Evolutionary conservation across 2,888 invertebrate species (phyloP).

Genomic region (Eupithecia dodoneata): DNA sequence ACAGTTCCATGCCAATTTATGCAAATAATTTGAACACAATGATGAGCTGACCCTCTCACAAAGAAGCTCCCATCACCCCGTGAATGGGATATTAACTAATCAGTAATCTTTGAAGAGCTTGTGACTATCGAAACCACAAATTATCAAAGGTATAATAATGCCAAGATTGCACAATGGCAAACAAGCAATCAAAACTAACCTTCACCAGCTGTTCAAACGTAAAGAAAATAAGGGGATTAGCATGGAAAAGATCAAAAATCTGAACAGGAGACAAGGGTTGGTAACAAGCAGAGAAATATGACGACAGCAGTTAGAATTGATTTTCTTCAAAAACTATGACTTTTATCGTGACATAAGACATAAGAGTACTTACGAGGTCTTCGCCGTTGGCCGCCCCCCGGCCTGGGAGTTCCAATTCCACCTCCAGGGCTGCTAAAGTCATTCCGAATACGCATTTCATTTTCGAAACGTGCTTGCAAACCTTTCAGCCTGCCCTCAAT

Average conservation of each 20-base stretch:
- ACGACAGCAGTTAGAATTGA: neutral
- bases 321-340: neutral
- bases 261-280: slow-evolving; percentile 7
- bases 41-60: slow-evolving; percentile 44
- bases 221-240: neutral
- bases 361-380: slow-evolving; percentile 84
- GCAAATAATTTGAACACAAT: slow-evolving; percentile 59
- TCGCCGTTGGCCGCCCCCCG: slow-evolving; percentile 85
- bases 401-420: slow-evolving; percentile 79
- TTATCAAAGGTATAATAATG: slow-evolving; percentile 7
- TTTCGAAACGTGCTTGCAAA: slow-evolving; percentile 90
- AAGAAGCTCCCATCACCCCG: slow-evolving; percentile 48
- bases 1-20: slow-evolving; percentile 56
- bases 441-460: slow-evolving; percentile 86
- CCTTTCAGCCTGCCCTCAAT: slow-evolving; percentile 92
- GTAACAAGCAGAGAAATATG: neutral
- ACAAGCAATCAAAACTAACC: neutral
- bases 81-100: slow-evolving; percentile 36
- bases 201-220: neutral
- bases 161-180: slow-evolving; percentile 11
- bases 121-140: neutral
- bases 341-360: neutral
- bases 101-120: slow-evolving; percentile 36
- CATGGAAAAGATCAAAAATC: neutral
- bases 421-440: slow-evolving; percentile 85